Evolutionary conservation across 2,797 vertebrate genomes (phyloP).

Genomic region (Poeciliopsis infans): DNA sequence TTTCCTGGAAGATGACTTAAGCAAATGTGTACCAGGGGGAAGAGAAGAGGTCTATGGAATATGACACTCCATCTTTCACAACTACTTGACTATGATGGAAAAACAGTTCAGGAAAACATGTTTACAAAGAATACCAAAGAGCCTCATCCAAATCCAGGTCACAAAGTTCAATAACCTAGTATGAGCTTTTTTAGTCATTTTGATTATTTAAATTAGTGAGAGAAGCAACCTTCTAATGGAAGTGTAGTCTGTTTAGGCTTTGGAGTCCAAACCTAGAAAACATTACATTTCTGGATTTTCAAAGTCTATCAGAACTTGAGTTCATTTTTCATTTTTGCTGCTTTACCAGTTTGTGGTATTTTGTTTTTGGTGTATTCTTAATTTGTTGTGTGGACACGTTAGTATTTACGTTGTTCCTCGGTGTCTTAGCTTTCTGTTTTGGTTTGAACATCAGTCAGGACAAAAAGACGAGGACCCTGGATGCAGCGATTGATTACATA

Average conservation of each 20-base stretch:
- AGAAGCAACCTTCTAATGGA: background rate
- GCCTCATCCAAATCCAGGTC: conserved; percentile 29
- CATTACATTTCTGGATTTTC: background rate
- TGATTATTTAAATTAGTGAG: background rate
- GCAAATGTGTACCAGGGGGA: background rate
- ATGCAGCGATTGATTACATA: background rate
- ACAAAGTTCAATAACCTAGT: background rate
- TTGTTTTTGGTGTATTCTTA: background rate
- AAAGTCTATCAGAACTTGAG: background rate
- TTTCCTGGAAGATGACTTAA: conserved; percentile 11
- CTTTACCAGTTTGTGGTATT: background rate
- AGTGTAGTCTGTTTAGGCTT: background rate
- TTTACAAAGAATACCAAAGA: conserved; percentile 31
- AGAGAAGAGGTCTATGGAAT: conserved; percentile 7
- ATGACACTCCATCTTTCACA: conserved; percentile 22
- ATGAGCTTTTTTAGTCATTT: background rate
- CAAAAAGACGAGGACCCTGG: background rate
- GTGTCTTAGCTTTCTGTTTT: background rate
- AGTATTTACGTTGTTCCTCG: background rate
- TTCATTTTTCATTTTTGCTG: background rate
- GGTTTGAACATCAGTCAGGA: background rate
- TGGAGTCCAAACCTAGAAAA: background rate
- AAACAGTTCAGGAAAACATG: conserved; percentile 40
- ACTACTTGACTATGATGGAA: conserved; percentile 28
- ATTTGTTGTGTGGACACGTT: background rate